Evolutionary conservation across 1,140 invertebrate genomes (phyloP).

Genomic region (Acyrthosiphon pisum): DNA sequence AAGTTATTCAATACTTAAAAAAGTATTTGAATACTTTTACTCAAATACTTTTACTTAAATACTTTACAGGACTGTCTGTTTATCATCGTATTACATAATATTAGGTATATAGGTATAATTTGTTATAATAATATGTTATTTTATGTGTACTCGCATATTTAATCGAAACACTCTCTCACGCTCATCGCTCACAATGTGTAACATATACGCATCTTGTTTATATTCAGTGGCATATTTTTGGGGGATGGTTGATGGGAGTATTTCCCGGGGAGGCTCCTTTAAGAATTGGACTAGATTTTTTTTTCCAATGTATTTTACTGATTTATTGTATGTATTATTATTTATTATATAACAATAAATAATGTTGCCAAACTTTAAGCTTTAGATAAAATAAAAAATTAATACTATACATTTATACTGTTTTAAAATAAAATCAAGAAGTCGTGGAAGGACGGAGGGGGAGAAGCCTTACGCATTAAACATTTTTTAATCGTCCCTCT

Average conservation of each 20-base stretch:
- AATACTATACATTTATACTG: neutral
- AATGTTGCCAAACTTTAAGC: neutral
- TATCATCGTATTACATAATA: no score
- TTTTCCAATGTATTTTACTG: no score
- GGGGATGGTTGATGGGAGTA: neutral
- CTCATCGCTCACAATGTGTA: neutral
- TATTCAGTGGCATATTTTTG: neutral
- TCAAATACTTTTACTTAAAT: no score
- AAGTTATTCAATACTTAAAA: no score
- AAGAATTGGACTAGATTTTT: neutral
- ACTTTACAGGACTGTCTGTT: no score
- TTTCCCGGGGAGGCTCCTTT: neutral
- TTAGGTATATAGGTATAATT: no score
- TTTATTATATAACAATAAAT: neutral
- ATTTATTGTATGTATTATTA: neutral
- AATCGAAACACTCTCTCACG: neutral
- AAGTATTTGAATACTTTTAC: no score
- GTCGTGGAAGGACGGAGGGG: accelerated
- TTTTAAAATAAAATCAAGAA: neutral
- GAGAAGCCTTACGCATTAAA: neutral
- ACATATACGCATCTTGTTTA: neutral
- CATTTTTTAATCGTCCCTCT: neutral
- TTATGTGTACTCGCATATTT: neutral
- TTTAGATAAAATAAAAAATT: neutral
- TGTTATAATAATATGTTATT: no score